Conservation (phyloP, 2,888 invertebrate species). For the Agrypnus murinus region DNA sequence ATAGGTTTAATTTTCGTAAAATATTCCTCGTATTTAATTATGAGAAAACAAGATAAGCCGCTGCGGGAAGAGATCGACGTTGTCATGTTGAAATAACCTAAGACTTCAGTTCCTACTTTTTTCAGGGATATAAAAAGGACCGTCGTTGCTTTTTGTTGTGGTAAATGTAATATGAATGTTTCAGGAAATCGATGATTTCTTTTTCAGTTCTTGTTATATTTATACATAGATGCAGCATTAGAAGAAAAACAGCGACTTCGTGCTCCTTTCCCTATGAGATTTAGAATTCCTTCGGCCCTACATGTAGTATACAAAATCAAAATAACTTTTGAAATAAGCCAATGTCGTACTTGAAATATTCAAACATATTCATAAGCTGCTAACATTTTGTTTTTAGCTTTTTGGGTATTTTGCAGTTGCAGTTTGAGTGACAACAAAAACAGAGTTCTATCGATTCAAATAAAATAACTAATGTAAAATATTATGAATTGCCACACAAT, state of each 20-base stretch:
- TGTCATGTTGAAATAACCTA: slow-evolving; percentile 13
- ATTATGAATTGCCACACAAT: too few species aligned
- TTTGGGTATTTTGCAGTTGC: too few species aligned
- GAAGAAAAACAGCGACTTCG: not conserved
- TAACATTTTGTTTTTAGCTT: too few species aligned
- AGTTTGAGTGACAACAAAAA: too few species aligned
- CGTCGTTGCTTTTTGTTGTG: slow-evolving; percentile 9
- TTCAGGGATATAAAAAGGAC: slow-evolving; percentile 6
- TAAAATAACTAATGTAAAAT: too few species aligned
- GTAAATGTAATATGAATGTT: slow-evolving; percentile 20
- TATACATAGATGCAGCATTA: not conserved
- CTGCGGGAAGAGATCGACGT: slow-evolving; percentile 16
- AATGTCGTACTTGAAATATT: too few species aligned
- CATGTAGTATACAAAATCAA: too few species aligned
- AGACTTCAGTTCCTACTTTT: slow-evolving; percentile 8
- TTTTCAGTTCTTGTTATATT: not conserved
- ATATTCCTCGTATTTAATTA: slow-evolving; percentile 15
- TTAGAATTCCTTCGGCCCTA: not conserved
- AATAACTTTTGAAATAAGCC: too few species aligned
- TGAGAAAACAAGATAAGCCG: slow-evolving; percentile 21
- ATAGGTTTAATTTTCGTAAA: slow-evolving; percentile 16
- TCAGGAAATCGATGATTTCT: slow-evolving; percentile 13
- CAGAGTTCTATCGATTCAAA: too few species aligned
- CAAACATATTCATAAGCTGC: too few species aligned
- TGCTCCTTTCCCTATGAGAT: not conserved